phyloP scores from a whole-genome alignment of 2,797 vertebrate genomes.

The Pristis pectinata region DNA sequence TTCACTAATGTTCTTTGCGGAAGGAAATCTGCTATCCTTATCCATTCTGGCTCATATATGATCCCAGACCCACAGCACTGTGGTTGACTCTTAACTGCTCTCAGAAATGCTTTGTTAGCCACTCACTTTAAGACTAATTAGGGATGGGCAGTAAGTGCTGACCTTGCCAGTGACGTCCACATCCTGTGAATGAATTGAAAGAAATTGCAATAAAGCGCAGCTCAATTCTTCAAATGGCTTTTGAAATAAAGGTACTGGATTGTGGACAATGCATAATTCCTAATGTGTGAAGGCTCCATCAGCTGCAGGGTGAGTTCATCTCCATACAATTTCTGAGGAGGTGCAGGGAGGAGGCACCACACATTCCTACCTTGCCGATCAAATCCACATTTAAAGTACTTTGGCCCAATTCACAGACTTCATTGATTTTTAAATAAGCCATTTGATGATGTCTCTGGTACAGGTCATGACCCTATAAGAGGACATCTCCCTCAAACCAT shows the following conservation, averaged over 20 bases:
- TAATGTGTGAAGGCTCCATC: neutral
- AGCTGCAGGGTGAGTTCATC: neutral
- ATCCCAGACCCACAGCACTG: no score
- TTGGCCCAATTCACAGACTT: neutral
- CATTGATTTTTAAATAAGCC: neutral
- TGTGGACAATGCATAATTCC: neutral
- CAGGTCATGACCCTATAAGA: neutral
- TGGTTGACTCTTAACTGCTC: no score
- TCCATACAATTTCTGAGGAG: neutral
- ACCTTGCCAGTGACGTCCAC: no score
- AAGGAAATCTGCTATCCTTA: no score
- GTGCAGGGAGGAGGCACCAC: no score
- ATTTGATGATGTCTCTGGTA: neutral
- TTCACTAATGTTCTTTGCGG: no score
- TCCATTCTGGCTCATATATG: no score
- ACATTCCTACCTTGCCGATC: neutral
- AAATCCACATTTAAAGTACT: neutral
- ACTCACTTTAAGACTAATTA: no score
- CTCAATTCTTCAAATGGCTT: neutral
- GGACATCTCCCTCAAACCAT: neutral
- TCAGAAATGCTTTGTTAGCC: no score
- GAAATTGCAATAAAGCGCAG: neutral
- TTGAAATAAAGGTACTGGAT: neutral
- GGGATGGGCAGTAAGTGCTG: no score
- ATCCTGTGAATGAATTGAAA: no score